Evolutionary conservation across 2,113 vertebrate species (phyloP).

Genomic region (Lutjanus erythropterus): DNA sequence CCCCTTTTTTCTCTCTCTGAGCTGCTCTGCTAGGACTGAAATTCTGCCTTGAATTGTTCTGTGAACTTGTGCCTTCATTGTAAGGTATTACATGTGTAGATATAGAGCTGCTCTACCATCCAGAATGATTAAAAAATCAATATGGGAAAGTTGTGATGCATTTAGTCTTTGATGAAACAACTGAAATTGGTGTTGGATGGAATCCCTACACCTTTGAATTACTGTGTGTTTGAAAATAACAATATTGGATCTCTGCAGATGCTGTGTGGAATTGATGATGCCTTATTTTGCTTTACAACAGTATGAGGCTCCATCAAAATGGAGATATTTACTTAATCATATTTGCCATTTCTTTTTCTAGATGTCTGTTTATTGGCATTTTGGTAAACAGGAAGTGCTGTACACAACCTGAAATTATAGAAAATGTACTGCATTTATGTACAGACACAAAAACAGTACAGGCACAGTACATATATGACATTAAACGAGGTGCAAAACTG

Average conservation of each 20-base stretch:
- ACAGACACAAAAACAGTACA: too few relatives aligned
- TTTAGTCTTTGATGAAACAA: not conserved
- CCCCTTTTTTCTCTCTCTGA: not conserved
- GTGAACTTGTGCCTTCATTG: constrained; percentile 24
- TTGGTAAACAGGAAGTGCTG: too few relatives aligned
- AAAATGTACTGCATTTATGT: too few relatives aligned
- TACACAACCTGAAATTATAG: too few relatives aligned
- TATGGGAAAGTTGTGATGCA: not conserved
- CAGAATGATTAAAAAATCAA: constrained; percentile 6
- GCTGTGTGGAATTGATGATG: not conserved
- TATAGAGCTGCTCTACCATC: not conserved
- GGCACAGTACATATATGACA: too few relatives aligned
- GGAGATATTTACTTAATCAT: not conserved
- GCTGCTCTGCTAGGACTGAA: constrained; percentile 4
- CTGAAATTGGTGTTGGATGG: not conserved
- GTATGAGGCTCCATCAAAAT: constrained; percentile 4
- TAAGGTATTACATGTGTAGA: not conserved
- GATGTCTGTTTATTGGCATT: too few relatives aligned
- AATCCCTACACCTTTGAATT: not conserved
- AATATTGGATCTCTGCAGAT: not conserved
- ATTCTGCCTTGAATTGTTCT: not conserved
- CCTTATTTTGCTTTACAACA: not conserved
- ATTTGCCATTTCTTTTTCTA: not conserved
- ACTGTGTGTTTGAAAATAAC: not conserved
- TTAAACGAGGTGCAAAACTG: too few relatives aligned